Percentiles rank a stretch among this genome's conserved stretches.
Conservation (phyloP, 1,140 invertebrate species). For the Cheumatopsyche charites region DNA sequence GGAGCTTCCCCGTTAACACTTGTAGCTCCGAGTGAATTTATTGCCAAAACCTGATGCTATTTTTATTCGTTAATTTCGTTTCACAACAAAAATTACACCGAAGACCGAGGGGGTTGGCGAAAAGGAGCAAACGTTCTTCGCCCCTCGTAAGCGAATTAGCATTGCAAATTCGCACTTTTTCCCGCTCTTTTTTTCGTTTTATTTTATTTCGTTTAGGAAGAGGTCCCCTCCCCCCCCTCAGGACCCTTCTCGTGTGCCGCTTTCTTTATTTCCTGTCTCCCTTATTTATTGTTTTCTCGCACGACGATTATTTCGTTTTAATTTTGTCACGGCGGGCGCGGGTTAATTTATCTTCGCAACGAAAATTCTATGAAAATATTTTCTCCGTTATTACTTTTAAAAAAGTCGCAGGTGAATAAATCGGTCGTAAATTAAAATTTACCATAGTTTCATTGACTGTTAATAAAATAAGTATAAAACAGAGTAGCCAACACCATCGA, state of each 20-base stretch:
- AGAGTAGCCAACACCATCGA: no score
- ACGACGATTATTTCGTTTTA: slow-evolving; percentile 48
- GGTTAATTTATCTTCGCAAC: not conserved
- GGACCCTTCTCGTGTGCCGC: not conserved
- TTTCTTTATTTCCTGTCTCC: slow-evolving; percentile 39
- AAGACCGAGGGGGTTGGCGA: not conserved
- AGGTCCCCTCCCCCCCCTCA: slow-evolving; percentile 19
- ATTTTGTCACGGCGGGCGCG: slow-evolving; percentile 31
- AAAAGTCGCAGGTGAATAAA: no score
- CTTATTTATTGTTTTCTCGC: slow-evolving; percentile 47
- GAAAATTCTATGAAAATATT: no score
- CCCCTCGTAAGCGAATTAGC: slow-evolving; percentile 39
- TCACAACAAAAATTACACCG: slow-evolving; percentile 43
- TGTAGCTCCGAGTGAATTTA: slow-evolving; percentile 38
- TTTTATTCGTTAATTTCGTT: slow-evolving; percentile 49
- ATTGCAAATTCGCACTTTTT: slow-evolving; percentile 41
- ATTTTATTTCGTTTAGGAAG: not conserved
- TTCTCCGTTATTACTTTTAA: not conserved
- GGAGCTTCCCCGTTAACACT: slow-evolving; percentile 2
- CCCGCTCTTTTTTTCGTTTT: no score
- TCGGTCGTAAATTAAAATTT: no score
- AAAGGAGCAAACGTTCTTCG: slow-evolving; percentile 26
- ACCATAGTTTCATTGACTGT: no score
- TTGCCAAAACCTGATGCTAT: slow-evolving; percentile 47
- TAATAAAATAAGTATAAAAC: no score